These are phyloP conservation scores for Amphiduros pacificus DNA, from an alignment of 2,888 invertebrate species.

Conservation along the genomic window DNA sequence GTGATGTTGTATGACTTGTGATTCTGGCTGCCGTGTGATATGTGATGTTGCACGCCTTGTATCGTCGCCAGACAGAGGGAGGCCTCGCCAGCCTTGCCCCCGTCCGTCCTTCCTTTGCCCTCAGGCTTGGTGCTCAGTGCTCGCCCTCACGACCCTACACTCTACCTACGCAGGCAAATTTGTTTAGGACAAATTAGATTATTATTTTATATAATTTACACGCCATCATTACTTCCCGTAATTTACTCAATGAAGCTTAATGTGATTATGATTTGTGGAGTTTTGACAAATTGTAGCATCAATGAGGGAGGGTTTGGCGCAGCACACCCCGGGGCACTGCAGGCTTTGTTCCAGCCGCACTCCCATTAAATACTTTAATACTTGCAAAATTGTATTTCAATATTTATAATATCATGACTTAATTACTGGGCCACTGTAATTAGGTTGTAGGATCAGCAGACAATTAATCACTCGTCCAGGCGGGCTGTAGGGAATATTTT, in stretches of 20 bases:
- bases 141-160: neutral
- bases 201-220: conserved; percentile 21
- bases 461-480: no score
- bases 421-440: conserved; percentile 16
- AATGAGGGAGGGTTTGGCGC: neutral
- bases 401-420: conserved; percentile 24
- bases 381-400: conserved; percentile 16
- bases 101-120: neutral
- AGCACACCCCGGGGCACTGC: neutral
- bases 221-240: conserved; percentile 17
- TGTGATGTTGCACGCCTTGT: no score
- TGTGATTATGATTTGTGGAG: conserved; percentile 12
- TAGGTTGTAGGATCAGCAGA: neutral
- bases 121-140: neutral
- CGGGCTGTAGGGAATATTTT: no score
- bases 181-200: conserved; percentile 15
- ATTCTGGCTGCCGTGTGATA: no score
- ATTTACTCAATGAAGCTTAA: conserved; percentile 19
- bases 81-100: neutral
- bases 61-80: no score
- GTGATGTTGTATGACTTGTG: no score
- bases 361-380: conserved; percentile 13
- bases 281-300: neutral
- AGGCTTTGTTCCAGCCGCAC: neutral
- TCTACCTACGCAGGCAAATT: neutral